Conservation (phyloP, 2,797 vertebrate species). For the Melopsittacus undulatus region DNA sequence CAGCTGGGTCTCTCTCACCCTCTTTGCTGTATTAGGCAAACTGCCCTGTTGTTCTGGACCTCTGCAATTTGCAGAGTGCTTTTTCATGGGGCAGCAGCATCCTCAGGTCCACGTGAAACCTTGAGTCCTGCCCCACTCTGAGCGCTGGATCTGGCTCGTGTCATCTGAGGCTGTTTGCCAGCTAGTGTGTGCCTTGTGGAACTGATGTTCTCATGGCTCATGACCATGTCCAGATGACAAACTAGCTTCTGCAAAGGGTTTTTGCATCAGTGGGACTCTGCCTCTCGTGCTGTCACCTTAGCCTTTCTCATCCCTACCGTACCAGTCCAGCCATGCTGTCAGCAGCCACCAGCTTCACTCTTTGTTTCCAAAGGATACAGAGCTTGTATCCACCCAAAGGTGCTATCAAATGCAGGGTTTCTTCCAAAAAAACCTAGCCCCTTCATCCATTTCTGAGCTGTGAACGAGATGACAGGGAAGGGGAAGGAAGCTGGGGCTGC, state of each 20-base stretch:
- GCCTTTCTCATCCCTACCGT: background rate
- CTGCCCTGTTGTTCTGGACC: background rate
- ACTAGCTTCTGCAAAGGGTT: background rate
- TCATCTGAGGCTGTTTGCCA: background rate
- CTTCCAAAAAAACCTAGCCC: slow-evolving; percentile 20
- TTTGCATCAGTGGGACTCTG: background rate
- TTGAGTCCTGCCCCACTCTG: background rate
- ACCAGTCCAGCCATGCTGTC: background rate
- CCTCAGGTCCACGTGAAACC: background rate
- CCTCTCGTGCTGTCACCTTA: background rate
- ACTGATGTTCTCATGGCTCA: background rate
- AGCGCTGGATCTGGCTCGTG: background rate
- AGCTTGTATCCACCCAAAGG: slow-evolving; percentile 45
- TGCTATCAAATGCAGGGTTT: slow-evolving; percentile 52
- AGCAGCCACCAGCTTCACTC: slow-evolving; percentile 30
- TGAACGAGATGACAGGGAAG: slow-evolving; percentile 45
- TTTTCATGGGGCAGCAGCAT: background rate
- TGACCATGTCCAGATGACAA: background rate
- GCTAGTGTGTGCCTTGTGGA: background rate
- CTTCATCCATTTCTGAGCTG: slow-evolving; percentile 42
- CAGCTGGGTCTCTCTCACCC: background rate
- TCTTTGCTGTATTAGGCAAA: background rate
- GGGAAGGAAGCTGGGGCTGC: background rate
- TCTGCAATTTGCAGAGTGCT: background rate
- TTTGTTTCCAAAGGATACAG: slow-evolving; percentile 41